Percentiles rank a stretch among this genome's conserved stretches.
These are phyloP conservation scores for Ellobium chinense DNA, from an alignment of 2,888 invertebrate genomes.

Conservation along the genomic window DNA sequence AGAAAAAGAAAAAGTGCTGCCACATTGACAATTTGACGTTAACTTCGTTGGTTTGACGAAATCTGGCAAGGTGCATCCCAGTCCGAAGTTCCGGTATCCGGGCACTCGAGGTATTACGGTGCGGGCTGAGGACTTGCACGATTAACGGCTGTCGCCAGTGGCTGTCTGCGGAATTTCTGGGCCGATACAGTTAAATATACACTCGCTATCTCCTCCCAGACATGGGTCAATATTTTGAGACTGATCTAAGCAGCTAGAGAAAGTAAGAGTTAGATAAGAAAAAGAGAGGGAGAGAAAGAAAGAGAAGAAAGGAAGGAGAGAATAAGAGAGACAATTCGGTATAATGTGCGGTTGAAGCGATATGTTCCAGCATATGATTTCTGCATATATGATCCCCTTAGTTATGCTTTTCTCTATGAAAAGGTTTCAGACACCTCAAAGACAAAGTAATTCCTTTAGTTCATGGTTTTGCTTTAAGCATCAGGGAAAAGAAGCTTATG, in stretches of 20 bases:
- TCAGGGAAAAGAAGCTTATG: too few relatives aligned
- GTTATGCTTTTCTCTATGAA: too few relatives aligned
- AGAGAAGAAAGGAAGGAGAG: not conserved
- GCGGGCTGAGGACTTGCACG: not conserved
- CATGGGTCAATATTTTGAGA: not conserved
- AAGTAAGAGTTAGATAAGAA: not conserved
- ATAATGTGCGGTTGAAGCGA: not conserved
- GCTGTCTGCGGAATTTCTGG: constrained; percentile 24
- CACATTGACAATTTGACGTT: too few relatives aligned
- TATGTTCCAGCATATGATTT: too few relatives aligned
- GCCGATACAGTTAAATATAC: not conserved
- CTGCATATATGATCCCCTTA: too few relatives aligned
- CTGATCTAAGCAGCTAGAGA: not conserved
- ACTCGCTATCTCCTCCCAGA: not conserved
- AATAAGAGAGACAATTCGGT: not conserved
- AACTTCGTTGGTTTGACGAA: not conserved
- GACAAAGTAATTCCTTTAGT: too few relatives aligned
- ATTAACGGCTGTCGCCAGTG: constrained; percentile 37
- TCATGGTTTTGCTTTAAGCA: too few relatives aligned
- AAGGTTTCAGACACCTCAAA: too few relatives aligned
- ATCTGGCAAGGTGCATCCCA: constrained; percentile 14
- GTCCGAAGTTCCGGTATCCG: constrained; percentile 17
- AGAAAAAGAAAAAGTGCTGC: too few relatives aligned
- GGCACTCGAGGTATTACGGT: constrained; percentile 26
- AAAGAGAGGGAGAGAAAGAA: constrained; percentile 3